These are phyloP conservation scores for Dasypolia templi DNA, from an alignment of 2,888 invertebrate species.

Conservation along the genomic window DNA sequence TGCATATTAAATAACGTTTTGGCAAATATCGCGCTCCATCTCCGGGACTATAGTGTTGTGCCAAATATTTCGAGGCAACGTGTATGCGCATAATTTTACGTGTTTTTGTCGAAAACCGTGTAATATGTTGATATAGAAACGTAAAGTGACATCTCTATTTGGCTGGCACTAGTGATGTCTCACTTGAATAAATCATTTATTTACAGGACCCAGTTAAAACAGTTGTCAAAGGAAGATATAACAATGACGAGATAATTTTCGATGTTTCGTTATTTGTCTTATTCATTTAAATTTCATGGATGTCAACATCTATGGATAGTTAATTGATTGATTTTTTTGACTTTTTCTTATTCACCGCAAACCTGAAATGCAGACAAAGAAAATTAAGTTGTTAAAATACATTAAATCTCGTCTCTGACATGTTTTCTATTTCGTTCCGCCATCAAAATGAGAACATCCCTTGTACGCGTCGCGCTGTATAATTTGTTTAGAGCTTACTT, in stretches of 20 bases:
- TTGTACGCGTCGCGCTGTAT: conserved; percentile 19
- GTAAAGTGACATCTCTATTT: conserved; percentile 47
- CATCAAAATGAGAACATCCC: background rate
- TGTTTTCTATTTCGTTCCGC: conserved; percentile 29
- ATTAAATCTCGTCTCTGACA: background rate
- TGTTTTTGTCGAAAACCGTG: conserved; percentile 58
- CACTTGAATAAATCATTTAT: conserved; percentile 25
- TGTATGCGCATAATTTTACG: conserved; percentile 79
- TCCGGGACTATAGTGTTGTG: conserved; percentile 64
- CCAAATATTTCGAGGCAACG: conserved; percentile 76
- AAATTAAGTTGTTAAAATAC: background rate
- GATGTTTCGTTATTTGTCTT: conserved; percentile 1
- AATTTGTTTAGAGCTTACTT: conserved; percentile 53
- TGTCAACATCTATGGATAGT: background rate
- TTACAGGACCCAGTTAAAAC: background rate
- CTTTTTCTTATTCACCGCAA: background rate
- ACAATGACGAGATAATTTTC: background rate
- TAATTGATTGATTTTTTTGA: too few species aligned
- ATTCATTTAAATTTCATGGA: background rate
- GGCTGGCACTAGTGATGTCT: conserved; percentile 20
- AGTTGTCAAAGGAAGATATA: background rate
- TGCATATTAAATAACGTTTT: conserved; percentile 65
- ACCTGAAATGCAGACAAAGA: background rate
- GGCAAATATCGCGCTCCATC: conserved; percentile 60
- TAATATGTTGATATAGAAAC: conserved; percentile 39